Evolutionary conservation across 1,140 invertebrate genomes (phyloP).

Genomic region (Caerostris darwini): DNA sequence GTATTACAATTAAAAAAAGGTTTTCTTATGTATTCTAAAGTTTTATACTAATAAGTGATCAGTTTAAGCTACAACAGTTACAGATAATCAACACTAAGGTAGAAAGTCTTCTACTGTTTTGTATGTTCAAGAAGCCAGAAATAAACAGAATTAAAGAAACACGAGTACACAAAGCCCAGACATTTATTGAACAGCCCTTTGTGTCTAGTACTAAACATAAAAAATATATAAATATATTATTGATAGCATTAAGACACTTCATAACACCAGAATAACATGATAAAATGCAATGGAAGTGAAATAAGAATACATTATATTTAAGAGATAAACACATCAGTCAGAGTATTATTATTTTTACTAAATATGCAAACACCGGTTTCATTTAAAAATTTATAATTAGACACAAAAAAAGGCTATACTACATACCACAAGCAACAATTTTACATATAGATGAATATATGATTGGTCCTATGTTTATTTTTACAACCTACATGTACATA

Average conservation of each 20-base stretch:
- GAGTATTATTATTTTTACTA: not conserved
- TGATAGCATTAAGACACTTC: constrained; percentile 13
- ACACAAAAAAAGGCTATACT: not conserved
- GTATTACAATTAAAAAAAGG: too few relatives aligned
- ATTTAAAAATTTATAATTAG: not conserved
- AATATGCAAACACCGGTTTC: not conserved
- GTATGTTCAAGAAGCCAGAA: too few relatives aligned
- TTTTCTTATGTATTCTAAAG: too few relatives aligned
- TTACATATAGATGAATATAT: not conserved
- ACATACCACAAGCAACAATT: not conserved
- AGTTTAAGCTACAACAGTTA: too few relatives aligned
- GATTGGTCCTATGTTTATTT: not conserved
- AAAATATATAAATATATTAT: not conserved
- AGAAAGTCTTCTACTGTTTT: too few relatives aligned
- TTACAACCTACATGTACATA: not conserved
- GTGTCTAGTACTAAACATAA: constrained; percentile 7
- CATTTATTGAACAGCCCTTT: constrained; percentile 22
- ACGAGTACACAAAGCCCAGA: not conserved
- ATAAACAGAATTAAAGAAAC: not conserved
- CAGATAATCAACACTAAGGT: too few relatives aligned
- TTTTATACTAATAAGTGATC: too few relatives aligned
- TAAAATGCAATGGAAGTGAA: constrained; percentile 2
- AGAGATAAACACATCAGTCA: not conserved
- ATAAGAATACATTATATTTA: not conserved
- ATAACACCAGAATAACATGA: not conserved